Evolutionary conservation across 2,888 invertebrate species (phyloP), one percentile per base, ranked within the genome.

Genomic region (Mayetiola destructor): DNA sequence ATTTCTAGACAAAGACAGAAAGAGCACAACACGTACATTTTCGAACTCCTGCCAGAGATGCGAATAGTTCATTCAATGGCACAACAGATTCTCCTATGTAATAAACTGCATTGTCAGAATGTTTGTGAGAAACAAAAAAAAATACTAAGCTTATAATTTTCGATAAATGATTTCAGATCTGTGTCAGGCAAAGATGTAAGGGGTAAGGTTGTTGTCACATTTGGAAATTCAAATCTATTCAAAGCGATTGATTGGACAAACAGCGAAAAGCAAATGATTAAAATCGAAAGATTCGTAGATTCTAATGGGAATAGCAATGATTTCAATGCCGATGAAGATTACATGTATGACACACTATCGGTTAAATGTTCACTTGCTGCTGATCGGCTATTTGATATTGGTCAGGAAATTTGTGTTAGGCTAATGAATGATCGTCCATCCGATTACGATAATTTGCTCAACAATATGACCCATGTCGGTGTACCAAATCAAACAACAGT

Each of bases 191-290:
- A 48, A 48, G 65, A 65, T 54, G 9, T 3, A n/a, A 75, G 79
- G 40, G 84, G 85, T 2, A 77, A 80, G 56, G 76, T 80, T 14
- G 76, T 84, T 21, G 77, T 77, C 64, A 76, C 78, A 2, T 80
- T 74, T 65, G 81, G 81, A 1, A 75, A 77, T 62, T 76, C 78
- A n/a, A 69, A 72, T 59, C 66, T 77, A 18, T 64, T 79, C 58
- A 68, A 75, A 5, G 62, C 63, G 18, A 65, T 65, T 35, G 63
- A 63, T 5, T 73, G 73, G 72, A 63, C 65, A 35, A 63, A 66
- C 9, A 59, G 61, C 29, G 57, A 63, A 27, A 66, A 64, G 20
- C 56, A 64, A 53, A 61, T 64, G 59, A 62, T 72, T 23, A 70
- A 68, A 56, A 69, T 80, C 40, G 66, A 68, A 23, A 77, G 77